Conservation (phyloP, 2,797 vertebrate species). For the Glyptemys insculpta region DNA sequence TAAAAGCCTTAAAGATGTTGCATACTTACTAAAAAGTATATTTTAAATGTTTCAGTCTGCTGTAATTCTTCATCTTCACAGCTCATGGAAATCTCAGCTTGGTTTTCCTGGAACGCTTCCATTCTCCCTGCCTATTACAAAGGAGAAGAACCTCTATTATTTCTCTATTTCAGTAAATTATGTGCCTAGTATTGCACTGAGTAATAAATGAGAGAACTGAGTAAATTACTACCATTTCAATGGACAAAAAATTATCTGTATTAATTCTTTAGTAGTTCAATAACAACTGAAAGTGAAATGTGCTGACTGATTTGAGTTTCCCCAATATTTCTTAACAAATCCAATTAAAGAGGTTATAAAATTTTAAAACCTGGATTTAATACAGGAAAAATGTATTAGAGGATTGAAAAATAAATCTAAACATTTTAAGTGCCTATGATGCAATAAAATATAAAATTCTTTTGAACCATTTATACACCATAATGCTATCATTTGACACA, state of each 20-base stretch:
- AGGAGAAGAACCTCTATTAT: not conserved
- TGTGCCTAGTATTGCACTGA: not conserved
- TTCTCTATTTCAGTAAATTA: not conserved
- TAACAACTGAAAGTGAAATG: slow-evolving; percentile 40
- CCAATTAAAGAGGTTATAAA: not conserved
- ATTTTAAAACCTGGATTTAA: not conserved
- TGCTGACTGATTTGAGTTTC: slow-evolving; percentile 6
- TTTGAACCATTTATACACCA: not conserved
- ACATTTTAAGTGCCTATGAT: not conserved
- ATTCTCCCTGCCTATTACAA: not conserved
- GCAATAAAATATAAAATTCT: not conserved
- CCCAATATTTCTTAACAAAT: not conserved
- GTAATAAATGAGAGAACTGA: not conserved
- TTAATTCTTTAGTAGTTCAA: slow-evolving; percentile 58
- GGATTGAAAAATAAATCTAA: not conserved
- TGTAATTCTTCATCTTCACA: not conserved
- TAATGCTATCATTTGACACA: not conserved
- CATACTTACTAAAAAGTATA: no score
- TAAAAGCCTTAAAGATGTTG: not conserved
- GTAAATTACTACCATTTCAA: slow-evolving; percentile 40
- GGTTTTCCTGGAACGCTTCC: not conserved
- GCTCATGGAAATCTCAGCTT: not conserved
- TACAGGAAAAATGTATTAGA: not conserved
- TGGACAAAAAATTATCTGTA: slow-evolving; percentile 48
- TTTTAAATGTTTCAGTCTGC: not conserved